These are phyloP conservation scores for Varecia variegata DNA, from an alignment of 2,797 vertebrate genomes.

Conservation along the genomic window DNA sequence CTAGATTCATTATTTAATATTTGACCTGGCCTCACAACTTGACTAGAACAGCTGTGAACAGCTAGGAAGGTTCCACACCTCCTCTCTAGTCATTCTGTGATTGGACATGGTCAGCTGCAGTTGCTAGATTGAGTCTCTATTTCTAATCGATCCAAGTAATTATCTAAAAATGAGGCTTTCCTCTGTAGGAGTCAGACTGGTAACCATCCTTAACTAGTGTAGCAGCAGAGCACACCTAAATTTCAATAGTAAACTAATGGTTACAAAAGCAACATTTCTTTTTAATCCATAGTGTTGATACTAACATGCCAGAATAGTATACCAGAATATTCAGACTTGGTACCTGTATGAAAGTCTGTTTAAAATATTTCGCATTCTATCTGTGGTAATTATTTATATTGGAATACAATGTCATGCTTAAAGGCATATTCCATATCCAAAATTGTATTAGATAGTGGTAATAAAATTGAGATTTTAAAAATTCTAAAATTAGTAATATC, in stretches of 20 bases:
- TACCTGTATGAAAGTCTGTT: neutral
- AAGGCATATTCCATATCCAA: neutral
- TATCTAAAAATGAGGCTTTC: constrained; percentile 44
- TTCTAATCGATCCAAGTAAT: constrained; percentile 66
- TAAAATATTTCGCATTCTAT: neutral
- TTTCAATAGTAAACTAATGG: constrained; percentile 15
- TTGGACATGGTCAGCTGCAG: constrained; percentile 40
- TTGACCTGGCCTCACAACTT: neutral
- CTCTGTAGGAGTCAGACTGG: neutral
- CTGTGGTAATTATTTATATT: neutral
- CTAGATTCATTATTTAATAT: constrained; percentile 26
- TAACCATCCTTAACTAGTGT: neutral
- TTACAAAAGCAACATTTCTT: neutral
- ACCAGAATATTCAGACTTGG: neutral
- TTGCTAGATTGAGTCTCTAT: constrained; percentile 62
- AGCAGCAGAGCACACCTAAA: neutral
- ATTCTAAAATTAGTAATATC: neutral
- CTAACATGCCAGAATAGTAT: rapidly evolving
- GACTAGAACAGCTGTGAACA: neutral
- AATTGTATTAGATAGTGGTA: neutral
- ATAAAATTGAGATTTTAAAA: neutral
- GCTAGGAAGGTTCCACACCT: neutral
- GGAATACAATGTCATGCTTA: neutral
- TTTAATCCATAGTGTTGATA: neutral
- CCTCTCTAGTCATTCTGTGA: constrained; percentile 56